These are phyloP conservation scores for Xanthia icteritia DNA, from an alignment of 2,888 invertebrate genomes.

Conservation along the genomic window DNA sequence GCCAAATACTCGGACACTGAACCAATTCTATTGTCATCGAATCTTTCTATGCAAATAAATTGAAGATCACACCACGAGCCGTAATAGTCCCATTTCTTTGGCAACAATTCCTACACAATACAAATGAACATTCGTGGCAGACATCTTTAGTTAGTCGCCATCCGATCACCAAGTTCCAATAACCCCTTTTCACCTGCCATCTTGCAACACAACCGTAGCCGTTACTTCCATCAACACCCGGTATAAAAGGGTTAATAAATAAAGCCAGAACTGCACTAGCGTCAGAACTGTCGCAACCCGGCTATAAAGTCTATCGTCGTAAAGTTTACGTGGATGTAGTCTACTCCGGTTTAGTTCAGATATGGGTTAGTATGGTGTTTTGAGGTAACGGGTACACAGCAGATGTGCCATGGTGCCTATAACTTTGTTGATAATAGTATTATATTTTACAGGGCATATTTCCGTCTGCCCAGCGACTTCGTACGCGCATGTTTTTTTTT, in stretches of 20 bases:
- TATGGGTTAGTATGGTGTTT: slow-evolving; percentile 51
- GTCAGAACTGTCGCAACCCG: slow-evolving; percentile 45
- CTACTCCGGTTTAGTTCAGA: slow-evolving; percentile 48
- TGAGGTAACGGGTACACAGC: slow-evolving; percentile 27
- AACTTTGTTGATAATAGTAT: background rate
- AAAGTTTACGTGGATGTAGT: slow-evolving; percentile 52
- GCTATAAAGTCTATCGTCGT: slow-evolving; percentile 49
- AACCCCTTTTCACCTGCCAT: slow-evolving; percentile 19
- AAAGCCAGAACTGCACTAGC: slow-evolving; percentile 42
- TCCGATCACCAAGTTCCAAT: background rate
- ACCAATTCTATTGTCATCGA: slow-evolving; percentile 26
- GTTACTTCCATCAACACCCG: slow-evolving; percentile 9
- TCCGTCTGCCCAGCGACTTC: background rate
- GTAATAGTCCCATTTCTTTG: slow-evolving; percentile 19
- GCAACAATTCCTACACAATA: slow-evolving; percentile 5
- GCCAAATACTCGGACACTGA: background rate
- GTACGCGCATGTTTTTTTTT: background rate
- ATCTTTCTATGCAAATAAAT: slow-evolving; percentile 1
- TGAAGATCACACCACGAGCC: slow-evolving; percentile 9
- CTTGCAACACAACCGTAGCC: slow-evolving; percentile 10
- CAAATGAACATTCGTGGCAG: background rate
- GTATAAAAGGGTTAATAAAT: slow-evolving; percentile 43
- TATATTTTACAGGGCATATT: background rate
- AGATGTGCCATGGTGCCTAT: background rate
- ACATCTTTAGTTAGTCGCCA: background rate